Percentiles rank a stretch among this genome's conserved stretches.
phyloP scores from a whole-genome alignment of 1,140 invertebrate genomes.

The Phocides pigmalion region DNA sequence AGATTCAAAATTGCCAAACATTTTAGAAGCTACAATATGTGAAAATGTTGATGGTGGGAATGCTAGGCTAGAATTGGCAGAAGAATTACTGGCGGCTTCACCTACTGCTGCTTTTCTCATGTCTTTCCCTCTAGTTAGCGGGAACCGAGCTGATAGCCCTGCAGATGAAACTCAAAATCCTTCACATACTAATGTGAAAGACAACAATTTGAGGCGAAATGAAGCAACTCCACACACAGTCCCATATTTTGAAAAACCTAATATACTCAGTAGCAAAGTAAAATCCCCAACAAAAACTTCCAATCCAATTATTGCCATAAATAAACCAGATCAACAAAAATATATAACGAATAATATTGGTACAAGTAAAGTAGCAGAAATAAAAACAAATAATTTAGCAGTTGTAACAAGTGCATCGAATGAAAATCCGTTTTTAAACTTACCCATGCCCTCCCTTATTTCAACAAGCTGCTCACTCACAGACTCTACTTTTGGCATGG shows the following conservation, averaged over 20 bases:
- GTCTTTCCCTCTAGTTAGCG: slow-evolving; percentile 88
- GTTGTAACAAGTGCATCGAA: slow-evolving; percentile 43
- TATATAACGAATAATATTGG: slow-evolving; percentile 44
- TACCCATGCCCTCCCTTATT: slow-evolving; percentile 63
- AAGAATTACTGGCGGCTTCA: slow-evolving; percentile 90
- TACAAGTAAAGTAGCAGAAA: slow-evolving; percentile 44
- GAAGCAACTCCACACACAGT: slow-evolving; percentile 49
- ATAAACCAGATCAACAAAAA: slow-evolving; percentile 57
- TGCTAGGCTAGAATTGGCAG: slow-evolving; percentile 87
- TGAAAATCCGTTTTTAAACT: slow-evolving; percentile 73
- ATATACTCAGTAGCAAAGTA: slow-evolving; percentile 47
- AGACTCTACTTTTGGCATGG: slow-evolving; percentile 65
- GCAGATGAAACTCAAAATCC: slow-evolving; percentile 63
- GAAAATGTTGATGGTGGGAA: slow-evolving; percentile 84
- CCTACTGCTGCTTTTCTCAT: slow-evolving; percentile 91
- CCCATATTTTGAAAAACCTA: slow-evolving; percentile 64
- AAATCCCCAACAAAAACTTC: slow-evolving; percentile 50
- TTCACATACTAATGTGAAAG: slow-evolving; percentile 51
- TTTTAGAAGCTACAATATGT: slow-evolving; percentile 77
- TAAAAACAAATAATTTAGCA: slow-evolving; percentile 45
- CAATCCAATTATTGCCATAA: slow-evolving; percentile 34
- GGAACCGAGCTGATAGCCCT: slow-evolving; percentile 80
- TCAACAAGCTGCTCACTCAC: slow-evolving; percentile 59
- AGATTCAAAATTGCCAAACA: slow-evolving; percentile 79
- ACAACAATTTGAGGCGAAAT: slow-evolving; percentile 52